Percentiles rank a stretch among this genome's conserved stretches.
Conservation (phyloP, 64 coral and sea anemone genomes). For the Montipora sp. region DNA sequence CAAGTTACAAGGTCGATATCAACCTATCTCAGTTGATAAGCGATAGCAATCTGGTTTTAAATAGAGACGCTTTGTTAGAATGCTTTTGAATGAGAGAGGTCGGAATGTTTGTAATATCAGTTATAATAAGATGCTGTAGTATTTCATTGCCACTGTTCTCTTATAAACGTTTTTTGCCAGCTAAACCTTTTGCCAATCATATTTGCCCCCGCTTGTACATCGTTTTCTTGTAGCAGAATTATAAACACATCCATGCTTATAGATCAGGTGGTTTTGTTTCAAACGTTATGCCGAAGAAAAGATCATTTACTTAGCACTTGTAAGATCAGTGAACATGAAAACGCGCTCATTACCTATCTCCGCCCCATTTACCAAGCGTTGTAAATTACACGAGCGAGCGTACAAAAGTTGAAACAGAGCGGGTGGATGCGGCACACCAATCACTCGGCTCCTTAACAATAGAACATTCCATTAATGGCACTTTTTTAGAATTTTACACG, state of each 20-base stretch:
- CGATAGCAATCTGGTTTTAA: background rate
- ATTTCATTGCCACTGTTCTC: background rate
- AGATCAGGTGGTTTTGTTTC: background rate
- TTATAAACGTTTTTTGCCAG: background rate
- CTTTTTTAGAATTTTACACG: background rate
- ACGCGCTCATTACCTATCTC: background rate
- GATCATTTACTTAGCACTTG: background rate
- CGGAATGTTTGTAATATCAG: background rate
- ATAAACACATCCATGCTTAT: background rate
- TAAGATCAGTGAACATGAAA: background rate
- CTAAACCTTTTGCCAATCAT: too few species aligned
- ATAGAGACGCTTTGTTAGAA: background rate
- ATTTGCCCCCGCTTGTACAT: too few species aligned
- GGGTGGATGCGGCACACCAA: background rate
- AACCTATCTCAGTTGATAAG: background rate
- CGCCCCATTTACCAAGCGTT: background rate
- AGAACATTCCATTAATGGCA: background rate
- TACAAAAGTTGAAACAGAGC: background rate
- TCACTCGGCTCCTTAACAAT: background rate
- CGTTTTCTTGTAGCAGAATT: background rate
- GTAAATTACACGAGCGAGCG: background rate
- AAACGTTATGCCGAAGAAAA: conserved; percentile 29
- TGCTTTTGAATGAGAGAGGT: background rate
- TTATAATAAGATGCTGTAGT: background rate
- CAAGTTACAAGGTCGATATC: background rate